Percentiles rank a stretch among this genome's conserved stretches.
Conservation (phyloP, 1,140 invertebrate species). For the Lineus longissimus region DNA sequence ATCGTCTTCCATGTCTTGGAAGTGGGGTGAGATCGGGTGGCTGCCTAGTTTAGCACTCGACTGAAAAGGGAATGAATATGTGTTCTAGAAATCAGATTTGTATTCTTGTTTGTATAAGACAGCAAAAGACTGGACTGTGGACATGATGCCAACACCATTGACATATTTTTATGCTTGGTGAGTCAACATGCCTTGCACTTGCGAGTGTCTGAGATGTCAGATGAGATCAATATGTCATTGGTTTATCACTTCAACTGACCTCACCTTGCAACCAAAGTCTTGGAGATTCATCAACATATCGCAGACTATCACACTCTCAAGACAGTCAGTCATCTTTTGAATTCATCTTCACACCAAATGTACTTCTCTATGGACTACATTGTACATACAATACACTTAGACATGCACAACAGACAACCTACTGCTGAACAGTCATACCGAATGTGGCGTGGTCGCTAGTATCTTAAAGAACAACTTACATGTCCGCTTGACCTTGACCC, state of each 20-base stretch:
- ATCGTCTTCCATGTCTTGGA: not conserved
- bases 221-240: too few species aligned
- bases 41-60: not conserved
- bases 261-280: too few species aligned
- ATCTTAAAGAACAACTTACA: not conserved
- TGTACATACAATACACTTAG: too few species aligned
- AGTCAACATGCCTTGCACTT: not conserved
- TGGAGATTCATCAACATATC: too few species aligned
- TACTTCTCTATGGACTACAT: not conserved
- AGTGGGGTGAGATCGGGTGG: not conserved
- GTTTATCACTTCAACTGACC: too few species aligned
- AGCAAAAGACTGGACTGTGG: not conserved
- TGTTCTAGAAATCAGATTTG: not conserved
- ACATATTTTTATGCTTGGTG: not conserved
- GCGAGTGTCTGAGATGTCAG: too few species aligned
- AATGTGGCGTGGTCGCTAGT: too few species aligned
- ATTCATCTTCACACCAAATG: not conserved
- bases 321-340: too few species aligned
- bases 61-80: not conserved
- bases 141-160: not conserved
- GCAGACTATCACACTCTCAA: too few species aligned
- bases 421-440: too few species aligned
- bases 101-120: not conserved
- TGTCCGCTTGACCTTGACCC: not conserved
- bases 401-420: too few species aligned